Evolutionary conservation across 2,797 vertebrate species (phyloP), one percentile per base, ranked within the genome.

Genomic region (Oophaga sylvatica): DNA sequence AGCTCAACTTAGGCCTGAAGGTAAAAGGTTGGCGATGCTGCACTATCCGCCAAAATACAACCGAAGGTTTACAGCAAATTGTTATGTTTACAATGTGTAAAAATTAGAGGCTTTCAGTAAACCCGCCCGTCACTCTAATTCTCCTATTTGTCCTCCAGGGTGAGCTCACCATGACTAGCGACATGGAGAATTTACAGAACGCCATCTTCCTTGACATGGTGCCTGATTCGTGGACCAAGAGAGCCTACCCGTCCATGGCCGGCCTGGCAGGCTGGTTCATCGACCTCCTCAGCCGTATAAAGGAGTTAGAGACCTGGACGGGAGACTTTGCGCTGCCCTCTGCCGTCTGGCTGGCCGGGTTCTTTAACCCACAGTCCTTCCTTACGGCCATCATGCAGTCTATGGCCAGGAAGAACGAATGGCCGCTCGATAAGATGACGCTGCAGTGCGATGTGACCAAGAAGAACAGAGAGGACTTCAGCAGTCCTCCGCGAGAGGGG

Each of bases 321-420:
- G 90, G 94, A 0, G 97, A 99, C 92, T 99, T 99, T 35, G 83
- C 90, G 45, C 91, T 99, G 31, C 98, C 97, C 3, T 92, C 96
- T 0, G 91, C 91, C 0, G 96, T 99, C 87, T 99, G 98, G 98
- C 93, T 99, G 0, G 94, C 97, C 0, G 98, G 98, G 11, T 96
- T 99, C 93, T 99, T 99, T 92, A 99, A 97, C 90, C 98, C 98
- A 0, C 98, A 99, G 94, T 97, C 97, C 78, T 97, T 99, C 91
- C 95, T 99, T 90, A 99, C 97, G 0, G 97, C 98, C 90, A 95
- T 99, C 93, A 98, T 99, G 98, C 98, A 99, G 93, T 95, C 95
- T 1, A 95, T 93, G 20, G 96, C 97, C 0, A 92, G 94, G 2
- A 95, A 94, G 91, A 99, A 97, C 0, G 93, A 96, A 91, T 99